Base-by-base conservation (phyloP, 2,797 vertebrate genomes). In the Neosilurus hyrtlii region DNA sequence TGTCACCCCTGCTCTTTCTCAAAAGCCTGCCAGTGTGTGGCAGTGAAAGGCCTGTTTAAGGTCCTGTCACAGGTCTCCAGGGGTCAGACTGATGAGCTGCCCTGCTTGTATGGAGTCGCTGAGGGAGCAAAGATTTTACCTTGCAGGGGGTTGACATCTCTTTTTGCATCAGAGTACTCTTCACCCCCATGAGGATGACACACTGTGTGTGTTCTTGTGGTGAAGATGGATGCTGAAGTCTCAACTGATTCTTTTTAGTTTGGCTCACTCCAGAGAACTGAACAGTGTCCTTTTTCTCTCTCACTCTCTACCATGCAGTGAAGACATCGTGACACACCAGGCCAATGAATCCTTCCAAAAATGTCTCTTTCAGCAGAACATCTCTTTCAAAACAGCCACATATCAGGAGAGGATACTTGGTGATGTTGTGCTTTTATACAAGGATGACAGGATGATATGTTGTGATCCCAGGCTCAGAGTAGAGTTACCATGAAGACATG, bases 51-150 rank as follows among this genome's bases (percentile, higher is more conserved):
- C 79, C 87, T 84, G 87, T 88, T 89, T 88, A 82, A 88, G 88
- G 65, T 77, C 71, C 88, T 89, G 88, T 89, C 88, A 89, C 84
- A 84, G 88, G 88, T 88, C 88, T 89, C 86, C 87, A 86, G 87
- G 87, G 87, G 87, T 88, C 87, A 88, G 87, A 84, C 81, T 67
- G 85, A 89, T 89, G 87, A 88, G 88, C 77, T 89, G 88, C 88
- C 88, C 88, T 87, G 75, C 87, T 88, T 88, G 88, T 87, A 89
- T 88, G 81, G 86, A 89, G 86, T 88, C 84, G 88, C 86, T 87
- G 82, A 87, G 87, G 87, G 86, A 84, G 86, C 86, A 85, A 79
- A 82, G 87, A 88, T 89, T 85, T 76, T 85, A 67, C 82, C 71
- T 84, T 82, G 83, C 85, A 87, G 86, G 88, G 83, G 84, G 83